phyloP scores from a whole-genome alignment of 2,113 vertebrate genomes.

The Nyctereutes procyonoides region DNA sequence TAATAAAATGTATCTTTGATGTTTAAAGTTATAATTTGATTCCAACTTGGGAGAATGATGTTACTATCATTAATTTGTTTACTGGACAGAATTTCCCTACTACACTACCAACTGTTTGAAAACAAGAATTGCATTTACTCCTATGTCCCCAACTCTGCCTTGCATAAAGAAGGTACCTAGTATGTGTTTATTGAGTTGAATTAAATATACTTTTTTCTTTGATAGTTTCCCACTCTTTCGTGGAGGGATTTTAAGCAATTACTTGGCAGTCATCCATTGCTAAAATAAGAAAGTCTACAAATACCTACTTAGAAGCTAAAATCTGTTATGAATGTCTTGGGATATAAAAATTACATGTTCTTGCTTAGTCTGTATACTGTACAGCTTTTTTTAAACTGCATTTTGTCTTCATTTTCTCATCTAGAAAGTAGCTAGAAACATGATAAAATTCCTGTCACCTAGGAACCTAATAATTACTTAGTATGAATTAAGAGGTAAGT shows the following conservation, averaged over 20 bases:
- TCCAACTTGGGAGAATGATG: neutral
- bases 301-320: neutral
- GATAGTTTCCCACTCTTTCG: neutral
- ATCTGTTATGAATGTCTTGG: neutral
- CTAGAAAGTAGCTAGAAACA: conserved; percentile 4
- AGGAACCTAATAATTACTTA: neutral
- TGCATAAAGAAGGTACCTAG: neutral
- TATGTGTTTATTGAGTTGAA: neutral
- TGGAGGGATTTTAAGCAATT: neutral
- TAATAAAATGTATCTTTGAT: neutral
- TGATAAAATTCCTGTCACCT: neutral
- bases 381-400: neutral
- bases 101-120: neutral
- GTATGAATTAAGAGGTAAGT: conserved; percentile 36
- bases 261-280: neutral
- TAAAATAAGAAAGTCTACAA: conserved; percentile 35
- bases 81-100: neutral
- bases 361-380: neutral
- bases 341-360: conserved; percentile 9
- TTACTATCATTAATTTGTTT: neutral
- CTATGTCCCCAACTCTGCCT: neutral
- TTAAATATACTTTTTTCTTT: neutral
- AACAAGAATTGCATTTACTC: neutral
- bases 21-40: conserved; percentile 2
- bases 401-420: conserved; percentile 25